phyloP scores from a whole-genome alignment of 2,113 vertebrate species.

The Rhinolophus sinicus region DNA sequence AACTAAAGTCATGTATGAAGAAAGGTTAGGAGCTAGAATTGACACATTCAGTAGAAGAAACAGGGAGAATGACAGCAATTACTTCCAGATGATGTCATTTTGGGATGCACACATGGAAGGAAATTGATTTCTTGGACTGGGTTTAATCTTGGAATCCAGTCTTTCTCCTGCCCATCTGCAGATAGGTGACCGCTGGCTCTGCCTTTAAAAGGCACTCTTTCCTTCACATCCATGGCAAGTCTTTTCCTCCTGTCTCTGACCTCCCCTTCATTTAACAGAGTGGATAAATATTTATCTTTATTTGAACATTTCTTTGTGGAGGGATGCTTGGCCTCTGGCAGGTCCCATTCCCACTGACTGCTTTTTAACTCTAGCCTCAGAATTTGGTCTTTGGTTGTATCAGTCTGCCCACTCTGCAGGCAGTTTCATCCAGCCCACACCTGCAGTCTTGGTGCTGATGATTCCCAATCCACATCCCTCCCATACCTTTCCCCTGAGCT shows the following conservation, averaged over 20 bases:
- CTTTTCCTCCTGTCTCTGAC: neutral
- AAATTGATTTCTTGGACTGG: neutral
- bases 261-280: neutral
- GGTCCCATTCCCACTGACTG: neutral
- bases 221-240: neutral
- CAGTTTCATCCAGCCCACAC: neutral
- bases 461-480: neutral
- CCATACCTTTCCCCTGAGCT: neutral
- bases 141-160: neutral
- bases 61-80: neutral
- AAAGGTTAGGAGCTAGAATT: neutral
- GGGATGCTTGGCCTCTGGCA: neutral
- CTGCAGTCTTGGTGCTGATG: neutral
- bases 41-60: neutral
- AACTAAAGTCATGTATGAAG: neutral
- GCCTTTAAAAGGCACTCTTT: neutral
- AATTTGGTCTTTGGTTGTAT: neutral
- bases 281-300: neutral
- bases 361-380: neutral
- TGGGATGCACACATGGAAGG: neutral
- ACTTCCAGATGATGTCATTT: neutral
- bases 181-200: neutral
- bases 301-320: neutral
- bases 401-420: neutral
- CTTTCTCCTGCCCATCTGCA: neutral